Evolutionary conservation across 2,113 vertebrate genomes (phyloP).

Genomic region (Rhipidura dahli): DNA sequence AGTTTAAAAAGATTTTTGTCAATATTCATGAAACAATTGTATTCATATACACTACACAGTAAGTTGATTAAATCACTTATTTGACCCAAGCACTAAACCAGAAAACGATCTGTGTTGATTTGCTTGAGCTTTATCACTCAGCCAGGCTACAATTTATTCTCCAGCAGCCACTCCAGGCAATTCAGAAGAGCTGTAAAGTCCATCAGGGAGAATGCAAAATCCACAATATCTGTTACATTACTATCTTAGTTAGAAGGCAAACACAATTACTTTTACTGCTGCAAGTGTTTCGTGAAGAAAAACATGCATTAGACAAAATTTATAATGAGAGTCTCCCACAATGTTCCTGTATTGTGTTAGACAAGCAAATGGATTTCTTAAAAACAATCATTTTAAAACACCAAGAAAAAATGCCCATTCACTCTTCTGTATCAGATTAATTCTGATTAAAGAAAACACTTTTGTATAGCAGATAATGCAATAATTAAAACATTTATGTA

Average conservation of each 20-base stretch:
- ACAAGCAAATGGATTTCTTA: background rate
- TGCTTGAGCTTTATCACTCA: background rate
- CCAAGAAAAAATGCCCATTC: background rate
- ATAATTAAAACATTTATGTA: background rate
- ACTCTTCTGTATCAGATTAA: background rate
- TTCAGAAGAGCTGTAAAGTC: background rate
- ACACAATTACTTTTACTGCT: background rate
- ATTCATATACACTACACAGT: constrained; percentile 23
- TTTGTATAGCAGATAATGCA: background rate
- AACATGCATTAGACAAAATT: background rate
- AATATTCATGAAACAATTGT: constrained; percentile 61
- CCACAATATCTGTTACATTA: background rate
- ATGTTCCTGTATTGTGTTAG: background rate
- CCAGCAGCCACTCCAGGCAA: background rate
- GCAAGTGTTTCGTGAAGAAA: background rate
- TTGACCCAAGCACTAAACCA: background rate
- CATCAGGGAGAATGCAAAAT: background rate
- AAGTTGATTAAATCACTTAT: background rate
- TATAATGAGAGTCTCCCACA: background rate
- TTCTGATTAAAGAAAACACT: background rate
- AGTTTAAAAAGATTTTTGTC: constrained; percentile 77
- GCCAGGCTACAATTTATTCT: background rate
- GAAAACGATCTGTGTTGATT: background rate
- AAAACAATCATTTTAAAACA: background rate
- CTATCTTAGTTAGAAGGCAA: background rate